Evolutionary conservation across 2,113 vertebrate genomes (phyloP).

Genomic region (Indri indri): DNA sequence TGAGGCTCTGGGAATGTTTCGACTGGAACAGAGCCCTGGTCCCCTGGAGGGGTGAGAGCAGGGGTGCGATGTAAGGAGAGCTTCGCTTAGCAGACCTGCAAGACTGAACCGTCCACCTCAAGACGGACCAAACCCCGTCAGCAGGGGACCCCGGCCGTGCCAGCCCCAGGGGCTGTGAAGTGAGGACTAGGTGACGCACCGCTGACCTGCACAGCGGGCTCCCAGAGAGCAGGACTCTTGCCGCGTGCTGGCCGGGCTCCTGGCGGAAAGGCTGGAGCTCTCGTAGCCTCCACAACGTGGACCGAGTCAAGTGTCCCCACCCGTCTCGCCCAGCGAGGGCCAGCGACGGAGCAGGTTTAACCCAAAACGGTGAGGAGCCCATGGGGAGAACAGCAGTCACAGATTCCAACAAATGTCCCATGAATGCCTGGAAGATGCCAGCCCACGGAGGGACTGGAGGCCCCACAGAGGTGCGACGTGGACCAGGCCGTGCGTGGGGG

Average conservation of each 20-base stretch:
- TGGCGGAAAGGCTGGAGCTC: background rate
- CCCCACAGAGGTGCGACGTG: background rate
- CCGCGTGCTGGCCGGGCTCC: background rate
- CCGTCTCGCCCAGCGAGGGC: background rate
- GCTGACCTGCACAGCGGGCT: no score
- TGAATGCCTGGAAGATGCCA: no score
- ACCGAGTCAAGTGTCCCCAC: no score
- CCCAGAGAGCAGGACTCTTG: no score
- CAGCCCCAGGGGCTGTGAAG: background rate
- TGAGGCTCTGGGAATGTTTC: accelerated
- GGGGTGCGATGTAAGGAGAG: no score
- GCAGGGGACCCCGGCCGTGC: background rate
- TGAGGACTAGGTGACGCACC: background rate
- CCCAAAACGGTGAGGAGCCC: accelerated
- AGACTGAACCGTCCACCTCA: background rate
- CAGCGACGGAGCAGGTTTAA: background rate
- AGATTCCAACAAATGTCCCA: accelerated
- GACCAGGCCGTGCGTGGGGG: background rate
- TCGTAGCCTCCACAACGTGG: no score
- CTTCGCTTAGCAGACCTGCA: background rate
- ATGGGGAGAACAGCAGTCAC: accelerated
- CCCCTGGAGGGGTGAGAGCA: background rate
- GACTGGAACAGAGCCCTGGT: no score
- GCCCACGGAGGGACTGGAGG: background rate
- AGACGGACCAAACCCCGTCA: background rate